Evolutionary conservation across 2,888 invertebrate genomes (phyloP).

Genomic region (Cheilosia urbana): DNA sequence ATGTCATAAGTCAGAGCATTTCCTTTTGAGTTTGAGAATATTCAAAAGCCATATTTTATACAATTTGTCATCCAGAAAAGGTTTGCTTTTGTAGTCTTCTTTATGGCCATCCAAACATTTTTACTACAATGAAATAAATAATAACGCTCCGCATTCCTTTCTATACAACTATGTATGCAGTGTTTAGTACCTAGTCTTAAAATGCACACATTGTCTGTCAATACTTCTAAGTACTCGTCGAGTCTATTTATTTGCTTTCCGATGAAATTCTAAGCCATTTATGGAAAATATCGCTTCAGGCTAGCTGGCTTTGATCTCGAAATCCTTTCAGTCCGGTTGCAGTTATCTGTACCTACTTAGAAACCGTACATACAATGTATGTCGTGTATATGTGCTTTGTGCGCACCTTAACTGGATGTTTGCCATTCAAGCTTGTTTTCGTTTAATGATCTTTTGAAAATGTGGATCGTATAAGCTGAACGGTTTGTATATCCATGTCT

Average conservation of each 20-base stretch:
- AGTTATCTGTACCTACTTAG: conserved; percentile 3
- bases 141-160: no score
- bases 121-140: no score
- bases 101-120: no score
- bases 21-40: no score
- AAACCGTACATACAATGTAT: background rate
- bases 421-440: conserved; percentile 25
- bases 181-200: no score
- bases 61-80: no score
- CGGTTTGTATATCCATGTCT: background rate
- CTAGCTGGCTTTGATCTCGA: conserved; percentile 6
- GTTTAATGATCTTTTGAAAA: conserved; percentile 32
- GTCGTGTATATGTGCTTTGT: conserved; percentile 1
- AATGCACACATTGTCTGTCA: no score
- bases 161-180: no score
- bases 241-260: background rate
- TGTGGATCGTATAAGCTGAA: conserved; percentile 19
- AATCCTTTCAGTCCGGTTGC: conserved; percentile 21
- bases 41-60: no score
- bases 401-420: conserved; percentile 33
- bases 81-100: no score
- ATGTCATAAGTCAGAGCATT: no score
- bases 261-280: conserved; percentile 11
- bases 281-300: conserved; percentile 17
- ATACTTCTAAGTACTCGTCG: background rate